Evolutionary conservation across 2,113 vertebrate species (phyloP).

Genomic region (Campylomormyrus tamandua): DNA sequence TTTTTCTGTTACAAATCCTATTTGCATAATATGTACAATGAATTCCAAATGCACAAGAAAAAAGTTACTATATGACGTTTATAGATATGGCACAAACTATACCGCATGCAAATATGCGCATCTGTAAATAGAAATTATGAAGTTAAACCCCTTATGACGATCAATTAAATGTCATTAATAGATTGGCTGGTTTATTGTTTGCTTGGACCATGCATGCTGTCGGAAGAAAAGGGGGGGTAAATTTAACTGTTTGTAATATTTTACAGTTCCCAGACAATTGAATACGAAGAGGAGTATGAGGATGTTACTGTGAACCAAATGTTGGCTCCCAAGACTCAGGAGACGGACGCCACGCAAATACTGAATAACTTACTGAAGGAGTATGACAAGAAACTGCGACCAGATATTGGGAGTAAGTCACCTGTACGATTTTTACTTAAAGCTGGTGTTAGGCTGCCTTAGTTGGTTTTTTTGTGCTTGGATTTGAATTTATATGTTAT

Average conservation of each 20-base stretch:
- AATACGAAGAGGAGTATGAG: conserved; percentile 80
- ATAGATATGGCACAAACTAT: neutral
- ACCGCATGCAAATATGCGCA: neutral
- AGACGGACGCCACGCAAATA: conserved; percentile 82
- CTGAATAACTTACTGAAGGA: conserved; percentile 85
- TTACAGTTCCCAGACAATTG: conserved; percentile 64
- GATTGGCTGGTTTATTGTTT: neutral
- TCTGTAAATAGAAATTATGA: neutral
- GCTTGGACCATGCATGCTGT: neutral
- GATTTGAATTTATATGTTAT: neutral
- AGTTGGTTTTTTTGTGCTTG: neutral
- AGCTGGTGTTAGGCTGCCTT: neutral
- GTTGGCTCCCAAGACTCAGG: conserved; percentile 77
- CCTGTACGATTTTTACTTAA: neutral
- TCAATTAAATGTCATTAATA: neutral
- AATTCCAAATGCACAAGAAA: neutral
- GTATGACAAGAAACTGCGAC: conserved; percentile 89
- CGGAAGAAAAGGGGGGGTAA: neutral
- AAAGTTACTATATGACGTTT: neutral
- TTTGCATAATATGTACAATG: neutral
- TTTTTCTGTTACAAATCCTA: neutral
- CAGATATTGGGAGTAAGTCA: conserved; percentile 87
- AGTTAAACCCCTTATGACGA: neutral
- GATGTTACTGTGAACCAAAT: conserved; percentile 80
- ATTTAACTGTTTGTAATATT: conserved; percentile 8